Percentiles rank a stretch among this genome's conserved stretches.
phyloP scores from a whole-genome alignment of 2,113 vertebrate genomes.

The Thryonomys swinderianus region DNA sequence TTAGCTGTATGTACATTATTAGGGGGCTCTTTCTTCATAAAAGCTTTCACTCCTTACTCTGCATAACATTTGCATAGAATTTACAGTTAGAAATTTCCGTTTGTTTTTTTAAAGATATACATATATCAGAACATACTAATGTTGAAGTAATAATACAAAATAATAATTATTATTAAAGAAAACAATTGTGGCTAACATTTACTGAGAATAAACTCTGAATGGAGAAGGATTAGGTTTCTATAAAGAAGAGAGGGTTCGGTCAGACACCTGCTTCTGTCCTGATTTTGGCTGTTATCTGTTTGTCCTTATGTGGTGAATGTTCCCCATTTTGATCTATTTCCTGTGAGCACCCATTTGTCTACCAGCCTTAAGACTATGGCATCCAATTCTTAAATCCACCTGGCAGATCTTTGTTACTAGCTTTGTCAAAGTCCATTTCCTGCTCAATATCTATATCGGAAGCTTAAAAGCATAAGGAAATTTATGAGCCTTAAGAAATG shows the following conservation, averaged over 20 bases:
- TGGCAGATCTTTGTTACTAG: background rate
- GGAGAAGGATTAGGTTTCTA: background rate
- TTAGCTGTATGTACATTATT: background rate
- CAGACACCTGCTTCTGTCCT: background rate
- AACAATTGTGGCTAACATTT: background rate
- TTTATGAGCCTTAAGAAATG: background rate
- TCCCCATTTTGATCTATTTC: background rate
- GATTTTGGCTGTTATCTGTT: background rate
- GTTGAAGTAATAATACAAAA: background rate
- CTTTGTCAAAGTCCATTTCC: background rate
- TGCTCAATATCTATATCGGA: background rate
- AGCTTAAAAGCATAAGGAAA: background rate
- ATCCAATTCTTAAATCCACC: background rate
- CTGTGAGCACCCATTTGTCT: background rate
- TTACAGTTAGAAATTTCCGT: constrained; percentile 8
- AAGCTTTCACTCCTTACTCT: background rate
- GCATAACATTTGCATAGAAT: background rate
- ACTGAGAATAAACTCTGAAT: background rate
- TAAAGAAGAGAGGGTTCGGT: background rate
- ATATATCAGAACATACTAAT: background rate
- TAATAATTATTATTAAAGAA: background rate
- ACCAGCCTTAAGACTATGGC: background rate
- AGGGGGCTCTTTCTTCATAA: background rate
- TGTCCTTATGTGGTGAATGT: background rate
- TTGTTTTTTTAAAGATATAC: background rate